Percentiles rank a stretch among this genome's conserved stretches.
phyloP scores from a whole-genome alignment of 2,113 vertebrate species.

The human region GRCh38 chr7:149193001-149193500 shows the following conservation, averaged over 20 bases:
- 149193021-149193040: neutral
- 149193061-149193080: neutral
- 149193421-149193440: neutral
- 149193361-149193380: neutral
- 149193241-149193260: neutral
- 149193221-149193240: neutral
- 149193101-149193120: neutral
- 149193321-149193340: neutral
- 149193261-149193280: neutral
- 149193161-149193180: neutral
- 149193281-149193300: neutral
- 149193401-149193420: neutral
- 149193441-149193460: too few relatives aligned
- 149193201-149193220: neutral
- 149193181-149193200: neutral
- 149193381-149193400: neutral
- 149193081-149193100: neutral
- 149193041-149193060: neutral
- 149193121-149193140: neutral
- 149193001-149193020: neutral
- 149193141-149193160: neutral
- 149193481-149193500: neutral
- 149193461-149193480: slow-evolving; percentile 5
- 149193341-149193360: neutral
- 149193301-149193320: neutral